Evolutionary conservation across 2,888 invertebrate genomes (phyloP), one percentile per base, ranked within the genome.

Genomic region (Microplitis deprimator): DNA sequence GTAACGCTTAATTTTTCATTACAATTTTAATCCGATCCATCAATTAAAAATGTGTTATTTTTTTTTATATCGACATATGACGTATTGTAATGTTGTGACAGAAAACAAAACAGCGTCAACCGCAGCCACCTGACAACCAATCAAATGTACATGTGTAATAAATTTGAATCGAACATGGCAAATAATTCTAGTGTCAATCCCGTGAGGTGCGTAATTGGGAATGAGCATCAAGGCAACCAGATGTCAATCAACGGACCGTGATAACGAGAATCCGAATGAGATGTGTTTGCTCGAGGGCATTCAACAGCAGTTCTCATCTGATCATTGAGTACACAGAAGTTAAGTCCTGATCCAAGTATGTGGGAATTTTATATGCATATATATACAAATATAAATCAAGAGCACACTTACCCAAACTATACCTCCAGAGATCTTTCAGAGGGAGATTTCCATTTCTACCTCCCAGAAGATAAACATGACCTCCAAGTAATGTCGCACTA

Each of bases 341-440:
- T 13, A 50, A 50, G 50, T 50, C 50, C 50, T 50, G 10, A 50
- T 50, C 50, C 13, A 5, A 50, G 50, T 50, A 13, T 50, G 50
- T 50, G 50, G 50, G 50, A 50, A 50, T 50, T 13, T 50, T 50
- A 13, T 50, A 50, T 17, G 8, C 10, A 62, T 17, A 16, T n/a
- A 17, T 16, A 62, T 20, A 17, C 13, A 17, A 13, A 17, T 62
- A 16, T 17, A 62, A 62, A 17, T 62, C 62, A 62, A 62, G 20
- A 62, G 20, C 17, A 59, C 59, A 7, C 16, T 91, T 85, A 95
- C 95, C 93, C 68, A 96, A 91, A 84, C 94, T 93, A 86, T 95
- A 95, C 84, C 94, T 93, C 96, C 97, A 97, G 87, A 97, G 93
- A 90, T 97, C 97, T 88, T 94, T 93, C 78, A 96, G 92, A 4